These are phyloP conservation scores for Xiphorhynchus erythropygius DNA, from an alignment of 2,797 vertebrate genomes.

Conservation along the genomic window DNA sequence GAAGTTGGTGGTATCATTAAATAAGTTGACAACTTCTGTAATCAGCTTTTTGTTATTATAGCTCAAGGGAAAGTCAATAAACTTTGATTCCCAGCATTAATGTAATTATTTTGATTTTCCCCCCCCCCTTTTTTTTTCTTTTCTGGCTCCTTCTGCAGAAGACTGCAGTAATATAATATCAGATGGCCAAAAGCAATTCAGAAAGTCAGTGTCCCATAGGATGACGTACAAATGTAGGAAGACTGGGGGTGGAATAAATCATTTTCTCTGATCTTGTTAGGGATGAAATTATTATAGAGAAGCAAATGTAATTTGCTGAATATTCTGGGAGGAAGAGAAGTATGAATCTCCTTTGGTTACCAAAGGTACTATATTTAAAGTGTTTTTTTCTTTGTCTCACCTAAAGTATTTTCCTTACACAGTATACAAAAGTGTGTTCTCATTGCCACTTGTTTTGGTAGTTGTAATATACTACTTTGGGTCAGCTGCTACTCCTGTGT, in stretches of 20 bases:
- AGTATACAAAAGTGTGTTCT: background rate
- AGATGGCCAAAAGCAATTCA: slow-evolving; percentile 80
- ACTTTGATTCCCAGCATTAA: slow-evolving; percentile 81
- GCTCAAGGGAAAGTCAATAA: slow-evolving; percentile 83
- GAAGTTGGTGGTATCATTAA: slow-evolving; percentile 72
- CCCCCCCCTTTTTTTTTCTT: background rate
- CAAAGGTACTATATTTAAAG: background rate
- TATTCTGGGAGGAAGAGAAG: slow-evolving; percentile 49
- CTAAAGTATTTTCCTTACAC: background rate
- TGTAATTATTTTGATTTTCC: slow-evolving; percentile 76
- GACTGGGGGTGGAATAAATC: slow-evolving; percentile 79
- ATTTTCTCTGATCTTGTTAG: slow-evolving; percentile 81
- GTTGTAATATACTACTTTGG: background rate
- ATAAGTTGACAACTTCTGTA: slow-evolving; percentile 75
- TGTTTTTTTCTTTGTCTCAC: background rate
- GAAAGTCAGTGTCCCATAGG: slow-evolving; percentile 76
- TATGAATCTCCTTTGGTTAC: slow-evolving; percentile 37
- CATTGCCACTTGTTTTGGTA: background rate
- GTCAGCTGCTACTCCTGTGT: background rate
- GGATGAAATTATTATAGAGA: slow-evolving; percentile 69
- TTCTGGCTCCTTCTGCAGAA: slow-evolving; percentile 66
- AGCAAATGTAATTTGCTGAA: slow-evolving; percentile 62
- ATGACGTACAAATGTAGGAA: slow-evolving; percentile 74
- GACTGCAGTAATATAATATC: slow-evolving; percentile 75
- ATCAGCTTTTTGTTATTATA: slow-evolving; percentile 73